Evolutionary conservation across 2,113 vertebrate species (phyloP), one percentile per base, ranked within the genome.

Genomic region (Baryphthengus martii): DNA sequence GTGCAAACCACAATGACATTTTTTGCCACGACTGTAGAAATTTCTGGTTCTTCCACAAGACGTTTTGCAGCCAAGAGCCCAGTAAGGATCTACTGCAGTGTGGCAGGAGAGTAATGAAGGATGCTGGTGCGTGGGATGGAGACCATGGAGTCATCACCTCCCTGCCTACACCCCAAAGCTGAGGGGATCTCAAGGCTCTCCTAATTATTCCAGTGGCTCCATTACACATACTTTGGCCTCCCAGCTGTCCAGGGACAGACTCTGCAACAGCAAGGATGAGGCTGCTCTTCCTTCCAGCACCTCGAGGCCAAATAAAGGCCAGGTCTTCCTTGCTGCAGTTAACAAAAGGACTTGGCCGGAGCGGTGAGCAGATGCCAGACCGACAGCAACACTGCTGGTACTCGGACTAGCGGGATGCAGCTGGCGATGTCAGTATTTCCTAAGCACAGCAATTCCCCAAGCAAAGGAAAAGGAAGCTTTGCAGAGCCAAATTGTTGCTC

Each of bases 401-500:
- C 67, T 23, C 0, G 0, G 61, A 53, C 50, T 42, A 90, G 72
- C 0, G 1, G 63, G 76, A 95, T 4, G 72, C 90, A 92, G 94
- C 68, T 75, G 86, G 33, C 47, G 35, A 59, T 80, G 55, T 59
- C 55, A 59, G 77, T 44, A 81, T 92, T 84, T 87, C 83, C 76
- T 44, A 50, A 62, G 61, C 39, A 59, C 62, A 83, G 75, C 63
- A 70, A 33, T 71, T 91, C 80, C 84, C 59, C 47, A 66, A 23
- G 76, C 5, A 9, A 94, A 93, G 94, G 94, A 96, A 95, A 86
- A 96, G 94, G 94, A 97, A 97, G 72, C 85, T 88, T 3, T 66
- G 85, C 72, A 80, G 94, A 93, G 94, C 83, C 94, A 93, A 94
- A 77, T 1, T 17, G 56, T 87, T 3, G 1, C 76, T 77, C 83